Evolutionary conservation across 1,140 invertebrate genomes (phyloP).

Genomic region (Kradibia gibbosae): DNA sequence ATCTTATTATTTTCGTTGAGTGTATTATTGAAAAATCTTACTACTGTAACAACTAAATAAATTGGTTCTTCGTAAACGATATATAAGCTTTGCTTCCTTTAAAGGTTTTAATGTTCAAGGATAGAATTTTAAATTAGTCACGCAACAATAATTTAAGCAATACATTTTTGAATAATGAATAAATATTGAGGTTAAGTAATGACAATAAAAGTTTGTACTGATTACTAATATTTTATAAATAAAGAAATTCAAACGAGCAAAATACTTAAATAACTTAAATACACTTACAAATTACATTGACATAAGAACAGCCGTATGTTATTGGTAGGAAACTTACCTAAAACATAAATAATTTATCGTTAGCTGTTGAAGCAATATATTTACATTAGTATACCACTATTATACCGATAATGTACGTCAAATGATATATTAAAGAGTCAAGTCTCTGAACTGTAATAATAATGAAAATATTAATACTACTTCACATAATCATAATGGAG

Average conservation of each 20-base stretch:
- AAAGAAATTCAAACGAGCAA: not conserved
- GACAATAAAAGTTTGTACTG: not conserved
- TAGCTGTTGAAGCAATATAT: not conserved
- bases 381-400: not conserved
- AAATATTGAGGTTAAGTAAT: not conserved
- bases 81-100: not conserved
- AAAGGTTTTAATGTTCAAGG: not conserved
- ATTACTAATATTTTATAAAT: not conserved
- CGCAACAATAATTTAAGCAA: not conserved
- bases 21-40: no score
- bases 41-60: not conserved
- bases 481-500: no score
- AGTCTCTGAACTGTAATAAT: not conserved
- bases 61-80: not conserved
- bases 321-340: slow-evolving; percentile 20
- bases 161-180: not conserved
- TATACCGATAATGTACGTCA: no score
- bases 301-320: not conserved
- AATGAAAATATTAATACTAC: not conserved
- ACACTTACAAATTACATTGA: not conserved
- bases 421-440: not conserved
- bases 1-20: no score
- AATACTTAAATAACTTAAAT: no score
- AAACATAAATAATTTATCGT: slow-evolving; percentile 6
- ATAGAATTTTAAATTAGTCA: not conserved